Evolutionary conservation across 2,888 invertebrate species (phyloP).

Genomic region (Polyommatus iphigenia): DNA sequence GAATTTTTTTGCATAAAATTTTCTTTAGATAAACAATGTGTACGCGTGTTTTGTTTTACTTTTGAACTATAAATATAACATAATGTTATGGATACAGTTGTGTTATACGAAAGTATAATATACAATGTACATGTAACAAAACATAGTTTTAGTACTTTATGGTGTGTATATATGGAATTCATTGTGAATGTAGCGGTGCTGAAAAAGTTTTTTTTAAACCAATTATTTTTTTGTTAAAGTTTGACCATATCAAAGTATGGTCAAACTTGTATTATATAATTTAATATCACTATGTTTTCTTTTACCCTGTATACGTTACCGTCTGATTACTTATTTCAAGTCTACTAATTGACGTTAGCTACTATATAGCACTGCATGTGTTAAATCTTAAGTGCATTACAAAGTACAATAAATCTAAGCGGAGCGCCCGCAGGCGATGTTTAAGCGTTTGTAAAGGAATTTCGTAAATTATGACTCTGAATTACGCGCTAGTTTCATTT

Average conservation of each 20-base stretch:
- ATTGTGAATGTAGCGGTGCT: too few relatives aligned
- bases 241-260: too few relatives aligned
- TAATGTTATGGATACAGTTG: not conserved
- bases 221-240: too few relatives aligned
- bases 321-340: not conserved
- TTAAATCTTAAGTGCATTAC: conserved; percentile 37
- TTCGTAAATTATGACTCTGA: conserved; percentile 78
- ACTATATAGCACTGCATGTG: conserved; percentile 1
- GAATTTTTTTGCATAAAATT: conserved; percentile 32
- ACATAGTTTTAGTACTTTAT: too few relatives aligned
- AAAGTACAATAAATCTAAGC: conserved; percentile 44
- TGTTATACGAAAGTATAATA: not conserved
- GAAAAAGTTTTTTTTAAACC: too few relatives aligned
- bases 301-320: not conserved
- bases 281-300: too few relatives aligned
- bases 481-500: conserved; percentile 79
- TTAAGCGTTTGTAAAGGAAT: conserved; percentile 69
- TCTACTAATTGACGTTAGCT: not conserved
- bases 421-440: conserved; percentile 44
- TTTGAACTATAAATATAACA: not conserved
- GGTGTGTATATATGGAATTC: too few relatives aligned
- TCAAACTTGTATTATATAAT: not conserved
- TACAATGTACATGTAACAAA: too few relatives aligned
- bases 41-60: not conserved
- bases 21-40: not conserved